Percentiles rank a stretch among this genome's conserved stretches.
phyloP scores from a whole-genome alignment of 2,797 vertebrate species.

The Nannoperca obscura region DNA sequence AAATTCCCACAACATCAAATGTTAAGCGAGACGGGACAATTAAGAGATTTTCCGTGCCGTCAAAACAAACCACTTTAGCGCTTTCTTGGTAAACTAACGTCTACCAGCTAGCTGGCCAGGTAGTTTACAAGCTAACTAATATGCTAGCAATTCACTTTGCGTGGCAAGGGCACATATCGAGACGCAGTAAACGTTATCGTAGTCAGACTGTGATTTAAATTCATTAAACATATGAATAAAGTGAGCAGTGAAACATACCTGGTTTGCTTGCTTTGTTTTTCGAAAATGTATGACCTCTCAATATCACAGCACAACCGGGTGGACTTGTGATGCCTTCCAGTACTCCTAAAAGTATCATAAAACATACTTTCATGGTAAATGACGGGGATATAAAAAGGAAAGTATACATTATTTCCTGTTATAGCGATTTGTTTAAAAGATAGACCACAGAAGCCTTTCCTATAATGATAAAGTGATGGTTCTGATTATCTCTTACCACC shows the following conservation, averaged over 20 bases:
- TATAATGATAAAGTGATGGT: neutral
- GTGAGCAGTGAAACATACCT: slow-evolving; percentile 47
- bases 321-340: slow-evolving; percentile 35
- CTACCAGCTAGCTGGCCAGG: slow-evolving; percentile 32
- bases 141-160: slow-evolving; percentile 22
- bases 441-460: neutral
- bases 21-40: fast-evolving
- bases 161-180: neutral
- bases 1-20: neutral
- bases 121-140: slow-evolving; percentile 40
- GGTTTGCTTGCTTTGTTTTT: slow-evolving; percentile 7
- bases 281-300: slow-evolving; percentile 78
- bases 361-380: fast-evolving
- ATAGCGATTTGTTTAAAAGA: neutral
- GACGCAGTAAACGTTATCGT: fast-evolving
- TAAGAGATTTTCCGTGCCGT: neutral
- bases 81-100: slow-evolving; percentile 9
- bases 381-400: neutral
- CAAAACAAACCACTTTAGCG: slow-evolving; percentile 16
- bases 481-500: neutral
- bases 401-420: neutral
- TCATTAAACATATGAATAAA: fast-evolving
- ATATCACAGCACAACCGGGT: slow-evolving; percentile 67
- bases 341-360: neutral
- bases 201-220: neutral